Evolutionary conservation across 2,113 vertebrate species (phyloP).

Genomic region (Pao palembangensis): DNA sequence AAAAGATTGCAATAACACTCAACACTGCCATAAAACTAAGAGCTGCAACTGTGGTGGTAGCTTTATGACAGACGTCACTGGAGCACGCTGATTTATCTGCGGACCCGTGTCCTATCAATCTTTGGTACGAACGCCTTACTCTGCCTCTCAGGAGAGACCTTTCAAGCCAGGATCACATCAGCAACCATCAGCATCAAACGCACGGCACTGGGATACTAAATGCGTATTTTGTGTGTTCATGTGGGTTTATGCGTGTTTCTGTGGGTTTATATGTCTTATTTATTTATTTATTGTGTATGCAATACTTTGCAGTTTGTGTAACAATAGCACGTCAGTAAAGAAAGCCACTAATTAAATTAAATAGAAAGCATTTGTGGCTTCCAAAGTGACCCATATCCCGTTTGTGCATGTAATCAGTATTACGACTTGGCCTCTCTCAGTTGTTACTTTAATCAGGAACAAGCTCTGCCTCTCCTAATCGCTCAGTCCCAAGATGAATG

Average conservation of each 20-base stretch:
- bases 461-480: slow-evolving; percentile 72
- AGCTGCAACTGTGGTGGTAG: slow-evolving; percentile 64
- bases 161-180: slow-evolving; percentile 53
- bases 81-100: slow-evolving; percentile 69
- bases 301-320: slow-evolving; percentile 54
- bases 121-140: slow-evolving; percentile 58
- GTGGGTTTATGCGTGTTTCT: slow-evolving; percentile 3
- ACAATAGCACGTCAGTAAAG: slow-evolving; percentile 63
- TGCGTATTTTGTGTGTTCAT: slow-evolving; percentile 26
- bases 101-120: slow-evolving; percentile 71
- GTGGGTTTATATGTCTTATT: neutral
- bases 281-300: neutral
- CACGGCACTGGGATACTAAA: slow-evolving; percentile 32
- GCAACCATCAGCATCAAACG: slow-evolving; percentile 60
- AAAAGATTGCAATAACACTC: slow-evolving; percentile 83
- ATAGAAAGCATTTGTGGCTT: slow-evolving; percentile 71
- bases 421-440: slow-evolving; percentile 64
- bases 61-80: slow-evolving; percentile 74
- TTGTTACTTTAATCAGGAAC: slow-evolving; percentile 76
- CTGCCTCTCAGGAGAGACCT: slow-evolving; percentile 63
- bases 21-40: slow-evolving; percentile 74
- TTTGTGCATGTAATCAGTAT: slow-evolving; percentile 72
- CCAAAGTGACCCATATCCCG: slow-evolving; percentile 69
- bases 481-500: slow-evolving; percentile 65
- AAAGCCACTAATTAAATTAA: slow-evolving; percentile 72